Evolutionary conservation across 2,888 invertebrate genomes (phyloP), one percentile per base, ranked within the genome.

Genomic region (Drosophila ezoana): DNA sequence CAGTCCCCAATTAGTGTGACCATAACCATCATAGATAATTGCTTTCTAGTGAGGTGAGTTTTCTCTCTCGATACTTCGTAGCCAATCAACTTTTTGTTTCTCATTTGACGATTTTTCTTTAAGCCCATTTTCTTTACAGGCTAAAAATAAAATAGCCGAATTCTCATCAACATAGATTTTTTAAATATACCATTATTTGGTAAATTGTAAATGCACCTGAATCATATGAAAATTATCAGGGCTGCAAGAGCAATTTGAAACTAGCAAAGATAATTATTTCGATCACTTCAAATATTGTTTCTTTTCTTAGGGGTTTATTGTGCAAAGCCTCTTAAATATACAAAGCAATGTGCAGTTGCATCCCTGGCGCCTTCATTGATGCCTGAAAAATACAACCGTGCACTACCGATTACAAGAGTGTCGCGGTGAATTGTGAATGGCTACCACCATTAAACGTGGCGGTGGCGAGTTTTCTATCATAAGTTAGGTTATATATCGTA

Each of bases 401-500:
- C 16, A n/a, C 10, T 28, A 37, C 51, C 75, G 76, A 75, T 75
- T 44, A 57, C 62, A 48, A 59, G n/a, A 43, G 16, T 60, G 37
- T 70, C 33, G 59, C 76, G 76, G 76, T 75, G 61, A 75, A 51
- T 74, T 64, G 70, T 75, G 76, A 69, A 73, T 75, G 74, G 65
- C 61, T 74, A 74, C 75, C 75, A 76, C 77, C 81, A 86, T 85
- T 88, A 86, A 85, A 85, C 85, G 88, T 88, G 85, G 85, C 88
- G 86, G 87, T 86, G 81, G 83, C 81, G 76, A 79, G 76, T 79
- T 76, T 77, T 85, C 91, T 92, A 91, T 92, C 91, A 92, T 91
- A 92, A 91, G 91, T 92, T 92, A 92, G 92, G 92, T 92, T 92
- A 92, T 91, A 91, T 82, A 76, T 90, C 91, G 91, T 91, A 91